Percentiles rank a stretch among this genome's conserved stretches.
Conservation (phyloP, 2,888 invertebrate genomes). For the Leucophenga montana region DNA sequence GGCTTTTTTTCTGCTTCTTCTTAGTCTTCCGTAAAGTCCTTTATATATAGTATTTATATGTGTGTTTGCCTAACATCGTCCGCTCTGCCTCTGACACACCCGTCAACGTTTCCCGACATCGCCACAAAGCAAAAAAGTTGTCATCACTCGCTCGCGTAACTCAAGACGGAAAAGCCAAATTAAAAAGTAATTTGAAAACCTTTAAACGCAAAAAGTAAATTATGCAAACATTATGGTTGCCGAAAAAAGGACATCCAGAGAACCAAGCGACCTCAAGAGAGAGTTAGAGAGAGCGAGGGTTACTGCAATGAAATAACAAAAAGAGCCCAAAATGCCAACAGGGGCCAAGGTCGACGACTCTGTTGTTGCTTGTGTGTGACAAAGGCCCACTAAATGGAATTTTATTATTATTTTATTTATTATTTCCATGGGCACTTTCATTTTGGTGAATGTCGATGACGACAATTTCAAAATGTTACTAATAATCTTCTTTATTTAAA, state of each 20-base stretch:
- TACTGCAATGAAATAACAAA: neutral
- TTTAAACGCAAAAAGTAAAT: constrained; percentile 63
- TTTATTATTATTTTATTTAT: constrained; percentile 56
- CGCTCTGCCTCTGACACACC: neutral
- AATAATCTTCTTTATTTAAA: constrained; percentile 66
- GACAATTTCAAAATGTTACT: constrained; percentile 54
- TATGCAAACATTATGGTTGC: constrained; percentile 63
- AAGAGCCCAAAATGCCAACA: neutral
- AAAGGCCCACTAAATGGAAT: constrained; percentile 42
- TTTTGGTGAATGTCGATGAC: constrained; percentile 6
- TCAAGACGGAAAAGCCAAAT: constrained; percentile 63
- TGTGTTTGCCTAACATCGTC: neutral
- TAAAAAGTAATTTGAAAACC: constrained; percentile 65
- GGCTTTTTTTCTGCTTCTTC: constrained; percentile 45
- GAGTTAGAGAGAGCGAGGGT: neutral
- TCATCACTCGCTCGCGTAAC: constrained; percentile 45
- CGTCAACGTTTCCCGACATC: neutral
- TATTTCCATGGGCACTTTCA: constrained; percentile 31
- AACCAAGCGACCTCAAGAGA: constrained; percentile 2
- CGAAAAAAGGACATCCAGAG: constrained; percentile 31
- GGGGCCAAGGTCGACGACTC: neutral
- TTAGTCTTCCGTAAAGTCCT: neutral
- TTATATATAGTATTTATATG: neutral
- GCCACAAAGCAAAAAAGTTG: neutral
- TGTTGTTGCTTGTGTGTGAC: neutral